Conservation (phyloP, 2,113 vertebrate species). For the Scortum barcoo region DNA sequence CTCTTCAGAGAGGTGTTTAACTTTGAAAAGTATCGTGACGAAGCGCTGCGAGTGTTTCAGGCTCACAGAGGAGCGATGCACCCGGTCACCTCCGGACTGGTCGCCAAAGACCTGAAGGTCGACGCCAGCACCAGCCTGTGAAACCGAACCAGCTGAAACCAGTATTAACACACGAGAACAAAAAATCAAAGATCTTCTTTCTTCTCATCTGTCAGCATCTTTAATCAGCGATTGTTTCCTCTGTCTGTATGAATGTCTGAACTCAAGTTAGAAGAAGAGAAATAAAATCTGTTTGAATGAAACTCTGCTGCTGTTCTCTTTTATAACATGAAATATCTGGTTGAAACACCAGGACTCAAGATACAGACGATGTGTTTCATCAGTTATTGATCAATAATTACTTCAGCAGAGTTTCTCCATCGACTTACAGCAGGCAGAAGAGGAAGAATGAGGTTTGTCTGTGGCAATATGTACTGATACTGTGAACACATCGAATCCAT, state of each 20-base stretch:
- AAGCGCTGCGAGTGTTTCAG: constrained; percentile 85
- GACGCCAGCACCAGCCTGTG: constrained; percentile 66
- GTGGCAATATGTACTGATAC: no score
- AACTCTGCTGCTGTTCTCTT: not conserved
- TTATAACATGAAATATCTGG: not conserved
- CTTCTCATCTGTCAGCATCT: not conserved
- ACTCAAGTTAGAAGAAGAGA: not conserved
- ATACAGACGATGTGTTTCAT: not conserved
- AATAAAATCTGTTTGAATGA: not conserved
- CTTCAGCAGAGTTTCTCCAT: not conserved
- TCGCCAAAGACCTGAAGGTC: constrained; percentile 91
- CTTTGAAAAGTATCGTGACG: constrained; percentile 88
- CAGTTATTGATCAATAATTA: not conserved
- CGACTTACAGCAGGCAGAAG: not conserved
- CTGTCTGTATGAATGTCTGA: not conserved
- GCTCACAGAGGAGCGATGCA: constrained; percentile 89
- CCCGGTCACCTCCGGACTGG: constrained; percentile 89
- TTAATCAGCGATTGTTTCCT: not conserved
- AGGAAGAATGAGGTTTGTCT: no score
- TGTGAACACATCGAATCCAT: no score
- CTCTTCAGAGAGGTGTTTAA: constrained; percentile 89
- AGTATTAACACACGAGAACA: not conserved
- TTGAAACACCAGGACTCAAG: no score
- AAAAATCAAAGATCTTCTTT: not conserved
- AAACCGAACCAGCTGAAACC: no score